A percentile compares a stretch with the other conserved stretches of the same genome.
Conservation (phyloP, 2,113 vertebrate species). For the Phoxinus phoxinus region DNA sequence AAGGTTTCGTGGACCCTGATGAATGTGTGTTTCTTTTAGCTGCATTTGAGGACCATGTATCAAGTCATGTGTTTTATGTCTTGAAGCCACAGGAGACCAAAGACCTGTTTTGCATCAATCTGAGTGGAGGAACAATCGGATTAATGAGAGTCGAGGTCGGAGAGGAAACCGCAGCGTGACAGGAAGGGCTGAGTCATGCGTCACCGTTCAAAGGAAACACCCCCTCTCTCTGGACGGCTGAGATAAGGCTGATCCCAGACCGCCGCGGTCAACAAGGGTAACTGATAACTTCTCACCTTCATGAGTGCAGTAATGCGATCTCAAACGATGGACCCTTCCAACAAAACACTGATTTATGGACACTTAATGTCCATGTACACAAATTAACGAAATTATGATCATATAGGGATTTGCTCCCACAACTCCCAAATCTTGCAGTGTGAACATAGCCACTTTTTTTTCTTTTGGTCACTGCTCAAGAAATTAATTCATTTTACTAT, state of each 20-base stretch:
- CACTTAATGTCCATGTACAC: background rate
- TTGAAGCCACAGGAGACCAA: slow-evolving; percentile 37
- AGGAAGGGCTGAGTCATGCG: slow-evolving; percentile 82
- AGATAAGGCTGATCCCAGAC: slow-evolving; percentile 84
- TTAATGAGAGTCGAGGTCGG: slow-evolving; percentile 74
- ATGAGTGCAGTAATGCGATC: background rate
- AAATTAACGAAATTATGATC: background rate
- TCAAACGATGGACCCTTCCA: background rate
- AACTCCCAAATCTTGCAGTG: background rate
- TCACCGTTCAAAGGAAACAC: slow-evolving; percentile 81
- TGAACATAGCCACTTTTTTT: background rate
- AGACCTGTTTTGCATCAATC: slow-evolving; percentile 43
- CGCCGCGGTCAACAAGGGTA: slow-evolving; percentile 66
- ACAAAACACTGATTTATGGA: background rate
- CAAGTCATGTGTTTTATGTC: slow-evolving; percentile 22
- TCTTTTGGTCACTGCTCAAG: background rate
- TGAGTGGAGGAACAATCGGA: slow-evolving; percentile 79
- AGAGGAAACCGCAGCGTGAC: slow-evolving; percentile 80
- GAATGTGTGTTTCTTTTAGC: slow-evolving; percentile 6
- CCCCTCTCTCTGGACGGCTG: slow-evolving; percentile 75
- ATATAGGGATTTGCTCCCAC: background rate
- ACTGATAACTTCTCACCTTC: slow-evolving; percentile 71
- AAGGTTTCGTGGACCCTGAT: background rate
- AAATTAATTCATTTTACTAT: background rate
- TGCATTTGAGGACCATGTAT: slow-evolving; percentile 17